A percentile compares a stretch with the other conserved stretches of the same genome.
Conservation (phyloP, 2,888 invertebrate species). For the Callinectes sapidus region DNA sequence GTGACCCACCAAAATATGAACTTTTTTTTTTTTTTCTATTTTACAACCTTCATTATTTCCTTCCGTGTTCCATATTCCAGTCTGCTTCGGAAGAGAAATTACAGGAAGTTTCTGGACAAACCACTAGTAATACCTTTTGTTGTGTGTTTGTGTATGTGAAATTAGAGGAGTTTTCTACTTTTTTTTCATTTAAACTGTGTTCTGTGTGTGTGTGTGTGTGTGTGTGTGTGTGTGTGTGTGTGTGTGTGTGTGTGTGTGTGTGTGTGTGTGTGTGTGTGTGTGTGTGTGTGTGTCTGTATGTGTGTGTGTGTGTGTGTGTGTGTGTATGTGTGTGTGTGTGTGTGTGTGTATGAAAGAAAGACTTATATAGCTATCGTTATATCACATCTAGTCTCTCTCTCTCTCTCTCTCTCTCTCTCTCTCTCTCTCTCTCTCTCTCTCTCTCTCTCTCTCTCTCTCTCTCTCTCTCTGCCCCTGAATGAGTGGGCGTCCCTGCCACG, state of each 20-base stretch:
- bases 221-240: background rate
- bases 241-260: conserved; percentile 11
- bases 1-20: background rate
- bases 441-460: conserved; percentile 25
- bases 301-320: conserved; percentile 10
- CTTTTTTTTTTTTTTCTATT: background rate
- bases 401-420: background rate
- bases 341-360: background rate
- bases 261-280: background rate
- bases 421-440: background rate
- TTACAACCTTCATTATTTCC: background rate
- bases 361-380: background rate
- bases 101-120: background rate
- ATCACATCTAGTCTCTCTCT: background rate
- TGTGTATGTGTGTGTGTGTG: conserved; percentile 16
- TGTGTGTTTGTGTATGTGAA: conserved; percentile 3
- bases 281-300: conserved; percentile 1
- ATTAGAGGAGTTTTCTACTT: no score
- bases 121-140: background rate
- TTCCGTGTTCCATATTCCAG: background rate
- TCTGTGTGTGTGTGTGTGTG: background rate
- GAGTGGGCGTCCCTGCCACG: background rate
- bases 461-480: background rate
- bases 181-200: no score
- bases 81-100: background rate